Percentiles rank a stretch among this genome's conserved stretches.
These are phyloP conservation scores for Acheta domesticus DNA, from an alignment of 2,888 invertebrate genomes.

Conservation along the genomic window DNA sequence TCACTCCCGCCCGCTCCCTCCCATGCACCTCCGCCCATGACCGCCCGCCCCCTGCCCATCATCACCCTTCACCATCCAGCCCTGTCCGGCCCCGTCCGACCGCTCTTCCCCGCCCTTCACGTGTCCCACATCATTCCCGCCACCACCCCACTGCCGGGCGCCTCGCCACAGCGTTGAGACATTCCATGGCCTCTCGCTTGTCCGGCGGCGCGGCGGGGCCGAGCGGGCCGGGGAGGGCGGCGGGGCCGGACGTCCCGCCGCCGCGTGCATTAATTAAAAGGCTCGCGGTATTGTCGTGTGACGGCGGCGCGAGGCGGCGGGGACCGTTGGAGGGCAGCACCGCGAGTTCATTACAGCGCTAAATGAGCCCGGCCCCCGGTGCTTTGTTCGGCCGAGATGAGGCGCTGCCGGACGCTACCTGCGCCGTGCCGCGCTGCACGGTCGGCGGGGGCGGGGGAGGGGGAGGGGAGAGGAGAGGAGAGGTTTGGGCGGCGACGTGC, in stretches of 20 bases:
- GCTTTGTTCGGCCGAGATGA: slow-evolving; percentile 18
- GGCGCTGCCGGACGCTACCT: slow-evolving; percentile 9
- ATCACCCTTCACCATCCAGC: background rate
- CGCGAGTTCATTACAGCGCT: background rate
- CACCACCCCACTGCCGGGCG: no score
- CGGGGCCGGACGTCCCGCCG: background rate
- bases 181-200: no score
- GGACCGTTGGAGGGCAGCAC: background rate
- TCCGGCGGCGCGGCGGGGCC: no score
- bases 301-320: background rate
- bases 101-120: background rate
- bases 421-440: background rate
- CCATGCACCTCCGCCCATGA: background rate
- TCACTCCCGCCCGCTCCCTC: background rate
- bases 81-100: background rate
- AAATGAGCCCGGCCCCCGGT: background rate
- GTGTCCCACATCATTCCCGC: background rate
- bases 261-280: slow-evolving; percentile 11
- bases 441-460: background rate
- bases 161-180: no score
- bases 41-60: background rate
- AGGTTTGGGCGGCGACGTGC: background rate
- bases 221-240: no score
- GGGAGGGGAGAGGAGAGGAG: background rate
- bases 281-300: slow-evolving; percentile 3